phyloP scores from a whole-genome alignment of 2,888 invertebrate species.

The Plagodis dolabraria region DNA sequence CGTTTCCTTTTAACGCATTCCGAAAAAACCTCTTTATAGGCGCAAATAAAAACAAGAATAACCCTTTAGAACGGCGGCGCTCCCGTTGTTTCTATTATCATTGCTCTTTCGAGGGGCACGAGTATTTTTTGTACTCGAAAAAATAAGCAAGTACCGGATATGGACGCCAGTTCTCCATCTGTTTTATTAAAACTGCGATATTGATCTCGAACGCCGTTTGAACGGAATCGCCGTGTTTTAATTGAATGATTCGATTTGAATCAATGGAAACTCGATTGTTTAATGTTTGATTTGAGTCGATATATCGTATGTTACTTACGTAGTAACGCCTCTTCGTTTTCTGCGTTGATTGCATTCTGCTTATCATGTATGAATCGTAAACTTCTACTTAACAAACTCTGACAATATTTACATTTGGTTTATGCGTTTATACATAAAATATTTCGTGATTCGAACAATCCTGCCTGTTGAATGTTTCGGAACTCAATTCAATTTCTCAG shows the following conservation, averaged over 20 bases:
- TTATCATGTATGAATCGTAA: slow-evolving; percentile 60
- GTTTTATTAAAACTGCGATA: slow-evolving; percentile 82
- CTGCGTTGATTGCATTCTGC: slow-evolving; percentile 61
- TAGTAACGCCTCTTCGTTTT: slow-evolving; percentile 66
- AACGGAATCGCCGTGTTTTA: slow-evolving; percentile 55
- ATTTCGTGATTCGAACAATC: not conserved
- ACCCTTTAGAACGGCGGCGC: slow-evolving; percentile 70
- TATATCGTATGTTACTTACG: slow-evolving; percentile 71
- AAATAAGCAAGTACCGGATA: slow-evolving; percentile 75
- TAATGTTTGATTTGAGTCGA: slow-evolving; percentile 72
- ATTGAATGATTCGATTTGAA: slow-evolving; percentile 69
- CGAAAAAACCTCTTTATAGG: slow-evolving; percentile 44
- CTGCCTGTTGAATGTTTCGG: slow-evolving; percentile 30
- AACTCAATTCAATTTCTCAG: slow-evolving; percentile 23
- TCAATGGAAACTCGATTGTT: slow-evolving; percentile 62
- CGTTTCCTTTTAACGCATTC: slow-evolving; percentile 72
- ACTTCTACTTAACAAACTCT: too few relatives aligned
- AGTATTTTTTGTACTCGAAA: slow-evolving; percentile 65
- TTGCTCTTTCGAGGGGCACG: slow-evolving; percentile 71
- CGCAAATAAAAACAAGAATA: slow-evolving; percentile 76
- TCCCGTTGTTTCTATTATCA: slow-evolving; percentile 81
- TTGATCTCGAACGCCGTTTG: slow-evolving; percentile 69
- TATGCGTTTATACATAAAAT: too few relatives aligned
- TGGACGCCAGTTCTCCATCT: slow-evolving; percentile 73
- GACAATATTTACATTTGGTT: too few relatives aligned